Base-by-base conservation (phyloP, 1,140 invertebrate genomes). In the Drosophila jambulina region DNA sequence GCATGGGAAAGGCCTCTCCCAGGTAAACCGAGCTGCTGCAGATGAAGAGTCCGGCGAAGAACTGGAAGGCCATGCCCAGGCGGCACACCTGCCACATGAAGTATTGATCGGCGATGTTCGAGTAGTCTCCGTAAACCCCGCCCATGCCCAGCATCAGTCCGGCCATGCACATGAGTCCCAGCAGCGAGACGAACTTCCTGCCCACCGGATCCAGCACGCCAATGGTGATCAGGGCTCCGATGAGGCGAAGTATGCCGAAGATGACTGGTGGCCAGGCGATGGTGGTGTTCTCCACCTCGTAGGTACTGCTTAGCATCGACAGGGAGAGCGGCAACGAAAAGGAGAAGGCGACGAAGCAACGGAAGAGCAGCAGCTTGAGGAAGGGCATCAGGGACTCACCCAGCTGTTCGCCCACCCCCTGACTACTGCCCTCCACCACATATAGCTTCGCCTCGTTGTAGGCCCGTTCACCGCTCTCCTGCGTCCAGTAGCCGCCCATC, bases 301-400 rank as follows among this genome's bases (percentile, higher is more conserved):
- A 5, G 2, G 58, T 67, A 61, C 69, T 81, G 8, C 7, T 8
- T 9, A 45, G 1, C 32, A 82, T 49, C 0, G 78, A 59, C 1
- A 9, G 0, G 29, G 62, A 80, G 13, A 92, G 69, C 0, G 91
- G 91, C 13, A 80, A 1, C 1, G 91, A 87, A 21, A 91, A 75
- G 49, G 78, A 74, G 45, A 92, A 87, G 25, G 91, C 86, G 42
- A 92, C 83, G 17, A 92, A 75, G 61, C 81, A 75, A 13, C 90
- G 88, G 19, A 75, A 77, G 12, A 85, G 36, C 15, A 91, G 46
- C 60, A 91, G 43, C 29, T 85, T 91, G 0, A 88, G 15, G 38
- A 91, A 80, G 43, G 90, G 88, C 64, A 78, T 62, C 0, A 64
- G 2, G 23, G 79, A 84, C 2, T 36, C 25, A 2, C 29, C n/a